Percentiles rank a stretch among this genome's conserved stretches.
These are phyloP conservation scores for Lanius ludovicianus DNA, from an alignment of 2,113 vertebrate genomes.

Conservation along the genomic window DNA sequence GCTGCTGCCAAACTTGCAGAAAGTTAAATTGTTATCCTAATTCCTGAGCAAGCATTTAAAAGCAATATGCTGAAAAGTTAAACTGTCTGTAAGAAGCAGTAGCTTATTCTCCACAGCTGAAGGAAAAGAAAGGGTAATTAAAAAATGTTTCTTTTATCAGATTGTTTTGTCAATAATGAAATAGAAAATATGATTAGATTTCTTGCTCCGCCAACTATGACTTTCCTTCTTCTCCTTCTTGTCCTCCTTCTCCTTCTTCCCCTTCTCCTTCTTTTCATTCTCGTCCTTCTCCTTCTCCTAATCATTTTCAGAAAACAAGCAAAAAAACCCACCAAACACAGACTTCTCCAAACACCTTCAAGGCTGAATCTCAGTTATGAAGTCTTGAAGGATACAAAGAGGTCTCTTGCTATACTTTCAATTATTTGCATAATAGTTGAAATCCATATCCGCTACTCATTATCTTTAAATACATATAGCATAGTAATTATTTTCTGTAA, in stretches of 20 bases:
- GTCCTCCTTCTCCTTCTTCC: background rate
- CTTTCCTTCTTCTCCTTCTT: background rate
- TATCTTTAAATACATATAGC: background rate
- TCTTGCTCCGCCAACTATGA: background rate
- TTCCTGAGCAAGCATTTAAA: background rate
- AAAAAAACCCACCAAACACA: background rate
- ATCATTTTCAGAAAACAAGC: background rate
- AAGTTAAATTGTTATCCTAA: background rate
- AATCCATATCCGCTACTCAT: background rate
- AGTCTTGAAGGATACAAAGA: background rate
- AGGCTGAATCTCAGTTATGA: background rate
- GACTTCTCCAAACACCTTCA: background rate
- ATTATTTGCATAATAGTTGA: background rate
- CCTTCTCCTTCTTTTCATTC: background rate
- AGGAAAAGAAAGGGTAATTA: background rate
- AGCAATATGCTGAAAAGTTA: background rate
- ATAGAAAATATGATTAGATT: background rate
- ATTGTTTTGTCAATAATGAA: background rate
- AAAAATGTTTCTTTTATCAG: background rate
- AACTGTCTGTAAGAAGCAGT: background rate
- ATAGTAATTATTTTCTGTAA: background rate
- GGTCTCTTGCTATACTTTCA: background rate
- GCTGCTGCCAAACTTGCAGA: background rate
- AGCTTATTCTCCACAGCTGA: background rate
- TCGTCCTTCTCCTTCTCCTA: background rate